Evolutionary conservation across 2,113 vertebrate species (phyloP), one percentile per base, ranked within the genome.

Genomic region (Perccottus glenii): DNA sequence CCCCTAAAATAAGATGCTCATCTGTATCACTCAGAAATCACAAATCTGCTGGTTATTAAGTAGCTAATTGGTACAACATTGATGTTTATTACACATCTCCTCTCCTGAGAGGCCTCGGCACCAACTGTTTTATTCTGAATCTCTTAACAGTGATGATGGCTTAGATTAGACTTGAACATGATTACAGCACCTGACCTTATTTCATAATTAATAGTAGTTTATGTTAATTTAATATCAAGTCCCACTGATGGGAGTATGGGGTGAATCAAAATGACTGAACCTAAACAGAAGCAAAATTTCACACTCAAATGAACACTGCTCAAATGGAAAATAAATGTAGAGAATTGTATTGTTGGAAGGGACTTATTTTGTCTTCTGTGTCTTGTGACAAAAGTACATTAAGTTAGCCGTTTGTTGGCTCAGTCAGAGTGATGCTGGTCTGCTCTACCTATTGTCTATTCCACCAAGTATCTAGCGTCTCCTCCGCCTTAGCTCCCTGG

Each of bases 1-100:
- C 65, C 48, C 44, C 12, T 35, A 55, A 2, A 74, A 36, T 68
- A 11, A 55, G 47, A 79, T 7, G 11, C 43, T 48, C n/a, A 0
- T 80, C 4, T 0, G 78, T 49, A 67, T 88, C 62, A 36, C 81
- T 85, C 88, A 84, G 85, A 87, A 86, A 91, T 82, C 76, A 89
- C 75, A 83, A 83, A 71, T 87, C 87, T 80, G 51, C 63, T 89
- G 89, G 91, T 94, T 88, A 93, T 84, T 69, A 38, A 88, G 77
- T 75, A 87, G 88, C 88, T 93, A 89, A 87, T 90, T 90, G 85
- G 81, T 68, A 66, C 63, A 70, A 73, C 66, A 53, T 46, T 85
- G 79, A 78, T 77, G 80, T 85, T 83, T 82, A 63, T 88, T 88
- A 84, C 85, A 45, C 58, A 36, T 6, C 35, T 52, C 57, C 71